A percentile compares a stretch with the other conserved stretches of the same genome.
Evolutionary conservation across 2,888 invertebrate genomes (phyloP).

Genomic region (Eupithecia dodoneata): DNA sequence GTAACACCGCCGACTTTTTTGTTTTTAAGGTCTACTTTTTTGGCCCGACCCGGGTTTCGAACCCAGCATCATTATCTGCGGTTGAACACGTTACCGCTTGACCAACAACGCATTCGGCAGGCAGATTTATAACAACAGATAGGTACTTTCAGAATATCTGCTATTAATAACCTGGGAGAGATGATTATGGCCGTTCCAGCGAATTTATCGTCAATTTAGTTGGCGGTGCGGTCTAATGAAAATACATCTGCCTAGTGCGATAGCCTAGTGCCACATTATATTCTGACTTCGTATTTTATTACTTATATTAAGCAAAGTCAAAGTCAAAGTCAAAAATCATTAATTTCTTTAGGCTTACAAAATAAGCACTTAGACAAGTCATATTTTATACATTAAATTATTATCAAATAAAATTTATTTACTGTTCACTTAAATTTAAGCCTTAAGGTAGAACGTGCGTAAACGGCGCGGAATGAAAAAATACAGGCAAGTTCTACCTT

Average conservation of each 20-base stretch:
- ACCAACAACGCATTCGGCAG: neutral
- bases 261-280: conserved; percentile 24
- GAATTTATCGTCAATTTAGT: conserved; percentile 5
- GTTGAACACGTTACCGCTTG: neutral
- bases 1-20: too few relatives aligned
- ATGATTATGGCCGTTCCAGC: neutral
- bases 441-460: too few relatives aligned
- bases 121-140: neutral
- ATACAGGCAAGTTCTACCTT: too few relatives aligned
- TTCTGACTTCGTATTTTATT: conserved; percentile 20
- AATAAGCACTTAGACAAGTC: too few relatives aligned
- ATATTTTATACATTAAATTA: too few relatives aligned
- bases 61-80: neutral
- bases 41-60: neutral
- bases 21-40: too few relatives aligned
- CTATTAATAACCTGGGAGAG: conserved; percentile 3
- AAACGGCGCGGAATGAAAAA: too few relatives aligned
- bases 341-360: too few relatives aligned
- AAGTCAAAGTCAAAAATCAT: too few relatives aligned
- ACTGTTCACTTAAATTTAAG: too few relatives aligned
- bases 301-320: too few relatives aligned
- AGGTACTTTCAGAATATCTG: neutral
- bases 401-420: too few relatives aligned
- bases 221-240: conserved; percentile 18
- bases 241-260: conserved; percentile 22